Evolutionary conservation across 1,140 invertebrate species (phyloP), one percentile per base, ranked within the genome.

Genomic region (Liolophura sinensis): DNA sequence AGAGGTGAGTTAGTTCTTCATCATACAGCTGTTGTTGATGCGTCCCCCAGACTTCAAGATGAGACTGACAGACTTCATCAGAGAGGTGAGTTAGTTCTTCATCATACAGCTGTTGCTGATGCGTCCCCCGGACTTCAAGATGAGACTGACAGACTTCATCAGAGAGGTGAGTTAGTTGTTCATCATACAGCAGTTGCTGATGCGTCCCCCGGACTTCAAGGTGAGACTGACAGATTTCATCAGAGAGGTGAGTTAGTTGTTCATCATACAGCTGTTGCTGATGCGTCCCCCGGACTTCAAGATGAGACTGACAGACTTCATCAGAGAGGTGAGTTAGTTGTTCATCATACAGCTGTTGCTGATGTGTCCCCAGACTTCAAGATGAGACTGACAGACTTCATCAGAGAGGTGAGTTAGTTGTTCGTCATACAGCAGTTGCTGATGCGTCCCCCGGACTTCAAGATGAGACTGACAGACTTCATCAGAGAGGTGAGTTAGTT

Each of bases 221-320:
- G 95, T 92, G 77, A 87, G 94, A 62, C 92, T 97, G 0, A 90
- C 92, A 70, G 95, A 98, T 74, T 97, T 98, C 85, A 93, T 96
- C 0, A 93, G 93, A 80, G 95, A 97, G 68, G 84, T 85, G 65
- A 76, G 72, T 64, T 22, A 56, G 60, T 27, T 20, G 46, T 20
- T 96, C 74, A 96, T 98, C 56, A 97, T 98, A 66, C 94, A 97
- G 77, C 83, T 96, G 67, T 84, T 98, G 18, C 80, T 97, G 15
- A 84, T 97, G 0, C 95, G 96, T 80, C 90, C 92, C 0, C 89
- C 89, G 0, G 95, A 98, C 74, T 91, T 98, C 67, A 89, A 94
- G n/a, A 95, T 92, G 77, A 87, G 94, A 62, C 92, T 97, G 0
- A 90, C 92, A 70, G 95, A 98, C 74, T 97, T 98, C 85, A 93